These are phyloP conservation scores for Sipha flava DNA, from an alignment of 1,140 invertebrate species.

Conservation along the genomic window DNA sequence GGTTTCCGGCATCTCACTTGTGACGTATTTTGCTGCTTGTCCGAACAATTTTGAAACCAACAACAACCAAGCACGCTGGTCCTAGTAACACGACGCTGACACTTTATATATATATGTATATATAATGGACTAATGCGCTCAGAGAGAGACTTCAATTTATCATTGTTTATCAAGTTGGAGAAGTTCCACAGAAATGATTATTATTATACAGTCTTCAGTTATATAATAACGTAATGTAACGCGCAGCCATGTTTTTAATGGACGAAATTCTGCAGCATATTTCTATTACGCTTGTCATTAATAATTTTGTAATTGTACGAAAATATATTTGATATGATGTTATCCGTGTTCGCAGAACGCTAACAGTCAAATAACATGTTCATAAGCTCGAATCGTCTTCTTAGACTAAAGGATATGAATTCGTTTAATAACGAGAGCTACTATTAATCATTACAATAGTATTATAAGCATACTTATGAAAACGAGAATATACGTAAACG, in stretches of 20 bases:
- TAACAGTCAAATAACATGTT: too few species aligned
- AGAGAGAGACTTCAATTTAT: neutral
- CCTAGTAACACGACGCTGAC: neutral
- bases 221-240: too few species aligned
- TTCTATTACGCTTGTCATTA: too few species aligned
- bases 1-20: constrained; percentile 7
- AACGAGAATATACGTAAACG: neutral
- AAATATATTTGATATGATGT: too few species aligned
- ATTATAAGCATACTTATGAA: neutral
- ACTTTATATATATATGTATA: neutral
- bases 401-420: too few species aligned
- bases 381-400: too few species aligned
- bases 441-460: too few species aligned
- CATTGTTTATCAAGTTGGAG: neutral
- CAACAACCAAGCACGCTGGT: neutral
- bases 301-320: too few species aligned
- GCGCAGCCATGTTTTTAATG: neutral
- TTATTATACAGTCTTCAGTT: too few species aligned
- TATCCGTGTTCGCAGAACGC: too few species aligned
- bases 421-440: neutral
- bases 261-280: too few species aligned
- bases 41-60: neutral
- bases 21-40: neutral
- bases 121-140: neutral
- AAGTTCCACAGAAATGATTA: neutral